phyloP scores from a whole-genome alignment of 2,888 invertebrate species.

The Molorchus minor region DNA sequence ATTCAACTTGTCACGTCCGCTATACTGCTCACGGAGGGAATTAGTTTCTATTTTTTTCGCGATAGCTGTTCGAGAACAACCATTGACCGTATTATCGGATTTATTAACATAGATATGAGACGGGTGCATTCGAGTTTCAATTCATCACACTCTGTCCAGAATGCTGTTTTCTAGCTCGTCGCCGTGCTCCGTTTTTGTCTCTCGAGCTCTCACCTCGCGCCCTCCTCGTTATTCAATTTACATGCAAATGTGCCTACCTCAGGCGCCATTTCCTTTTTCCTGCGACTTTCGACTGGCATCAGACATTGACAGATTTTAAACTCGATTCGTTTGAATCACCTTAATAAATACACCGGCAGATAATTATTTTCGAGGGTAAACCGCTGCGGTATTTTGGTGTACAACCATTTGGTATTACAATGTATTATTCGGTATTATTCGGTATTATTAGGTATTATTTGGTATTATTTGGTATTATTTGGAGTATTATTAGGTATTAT shows the following conservation, averaged over 20 bases:
- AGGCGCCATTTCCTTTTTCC: slow-evolving; percentile 46
- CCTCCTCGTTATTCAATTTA: slow-evolving; percentile 33
- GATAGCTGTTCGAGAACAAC: neutral
- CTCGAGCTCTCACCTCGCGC: slow-evolving; percentile 23
- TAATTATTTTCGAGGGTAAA: slow-evolving; percentile 42
- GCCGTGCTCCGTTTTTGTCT: slow-evolving; percentile 24
- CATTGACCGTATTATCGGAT: slow-evolving; percentile 28
- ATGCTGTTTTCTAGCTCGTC: slow-evolving; percentile 18
- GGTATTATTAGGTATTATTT: no score
- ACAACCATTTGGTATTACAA: no score
- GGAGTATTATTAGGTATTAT: no score
- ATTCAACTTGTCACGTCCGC: no score
- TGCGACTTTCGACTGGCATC: slow-evolving; percentile 43
- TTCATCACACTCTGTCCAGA: slow-evolving; percentile 37
- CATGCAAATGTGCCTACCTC: slow-evolving; percentile 37
- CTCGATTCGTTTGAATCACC: slow-evolving; percentile 45
- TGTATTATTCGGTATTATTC: no score
- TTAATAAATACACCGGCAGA: slow-evolving; percentile 41
- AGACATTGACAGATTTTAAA: slow-evolving; percentile 52
- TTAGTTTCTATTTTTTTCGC: slow-evolving; percentile 3
- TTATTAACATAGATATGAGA: slow-evolving; percentile 43
- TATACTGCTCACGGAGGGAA: no score
- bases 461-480: no score
- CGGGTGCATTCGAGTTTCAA: slow-evolving; percentile 37
- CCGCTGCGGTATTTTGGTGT: no score